These are phyloP conservation scores for Actinostola sp. DNA, from an alignment of 92 coral and sea anemone genomes.

Conservation along the genomic window DNA sequence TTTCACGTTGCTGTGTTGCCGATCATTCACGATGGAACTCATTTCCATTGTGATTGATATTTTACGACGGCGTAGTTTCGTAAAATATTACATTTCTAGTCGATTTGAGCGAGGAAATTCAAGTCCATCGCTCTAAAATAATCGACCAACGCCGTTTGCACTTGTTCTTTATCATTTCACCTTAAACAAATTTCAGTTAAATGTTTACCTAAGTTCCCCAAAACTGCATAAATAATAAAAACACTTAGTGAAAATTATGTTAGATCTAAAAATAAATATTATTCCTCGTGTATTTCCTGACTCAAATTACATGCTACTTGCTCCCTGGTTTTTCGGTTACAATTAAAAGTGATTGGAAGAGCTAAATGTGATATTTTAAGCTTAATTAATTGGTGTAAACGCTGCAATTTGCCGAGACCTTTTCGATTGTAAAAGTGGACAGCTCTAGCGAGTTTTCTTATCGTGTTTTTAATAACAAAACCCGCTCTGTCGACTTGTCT, in stretches of 20 bases:
- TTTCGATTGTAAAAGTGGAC: too few species aligned
- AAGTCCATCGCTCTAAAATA: not conserved
- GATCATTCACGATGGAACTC: not conserved
- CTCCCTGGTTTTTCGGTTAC: not conserved
- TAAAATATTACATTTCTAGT: too few species aligned
- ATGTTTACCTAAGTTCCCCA: constrained; percentile 56
- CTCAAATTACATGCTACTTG: not conserved
- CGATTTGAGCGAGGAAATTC: not conserved
- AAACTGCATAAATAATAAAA: constrained; percentile 67
- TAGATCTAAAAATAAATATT: constrained; percentile 68
- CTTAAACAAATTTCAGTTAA: constrained; percentile 34
- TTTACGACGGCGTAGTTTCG: not conserved
- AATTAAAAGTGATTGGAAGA: not conserved
- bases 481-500: too few species aligned
- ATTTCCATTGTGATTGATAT: not conserved
- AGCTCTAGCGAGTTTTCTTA: too few species aligned
- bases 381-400: too few species aligned
- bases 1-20: constrained; percentile 10
- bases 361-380: constrained; percentile 5
- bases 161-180: not conserved
- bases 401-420: too few species aligned
- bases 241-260: constrained; percentile 52
- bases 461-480: too few species aligned
- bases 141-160: not conserved
- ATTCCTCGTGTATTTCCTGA: constrained; percentile 12